Evolutionary conservation across 2,113 vertebrate species (phyloP), one percentile per base, ranked within the genome.

Genomic region (Tor tambroides): DNA sequence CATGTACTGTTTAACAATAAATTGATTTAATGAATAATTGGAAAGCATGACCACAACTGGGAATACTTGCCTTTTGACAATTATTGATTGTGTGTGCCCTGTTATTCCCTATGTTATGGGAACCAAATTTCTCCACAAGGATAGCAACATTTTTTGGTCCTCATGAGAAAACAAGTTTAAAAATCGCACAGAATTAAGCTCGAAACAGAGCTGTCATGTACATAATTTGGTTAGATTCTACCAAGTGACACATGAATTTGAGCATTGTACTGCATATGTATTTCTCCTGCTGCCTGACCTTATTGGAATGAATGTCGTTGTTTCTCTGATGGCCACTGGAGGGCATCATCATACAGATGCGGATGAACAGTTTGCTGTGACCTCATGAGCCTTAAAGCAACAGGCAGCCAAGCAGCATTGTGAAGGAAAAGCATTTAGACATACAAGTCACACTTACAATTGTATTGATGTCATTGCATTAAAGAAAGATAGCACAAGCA

Each of bases 321-420:
- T 85, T 81, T 85, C 77, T 79, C 28, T 26, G 26, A 46, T 85
- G 84, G 51, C 91, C 94, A 93, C 49, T 78, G 21, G 92, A 89
- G 91, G 94, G 92, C 91, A 85, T 83, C 75, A 83, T 80, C 51
- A 85, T 38, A 91, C 86, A 32, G 74, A 78, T 6, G 26, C 38
- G 65, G 41, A 32, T n/a, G 35, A 41, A 65, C n/a, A n/a, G 80
- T 41, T 54, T 32, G 9, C 26, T 23, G 17, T 85, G 59, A 51
- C 41, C 72, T 14, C 26, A 28, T 76, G 19, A 43, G 35, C 83
- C 17, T 71, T 71, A 43, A 74, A 83, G 46, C 65, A 72, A n/a
- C 28, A 51, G 26, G 26, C n/a, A 32, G 23, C 14, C 80, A 49
- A 28, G 19, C 56, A 74, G 23, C 59, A 26, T 9, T 26, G 59